Evolutionary conservation across 2,888 invertebrate species (phyloP).

Genomic region (Drosophila emarginata): DNA sequence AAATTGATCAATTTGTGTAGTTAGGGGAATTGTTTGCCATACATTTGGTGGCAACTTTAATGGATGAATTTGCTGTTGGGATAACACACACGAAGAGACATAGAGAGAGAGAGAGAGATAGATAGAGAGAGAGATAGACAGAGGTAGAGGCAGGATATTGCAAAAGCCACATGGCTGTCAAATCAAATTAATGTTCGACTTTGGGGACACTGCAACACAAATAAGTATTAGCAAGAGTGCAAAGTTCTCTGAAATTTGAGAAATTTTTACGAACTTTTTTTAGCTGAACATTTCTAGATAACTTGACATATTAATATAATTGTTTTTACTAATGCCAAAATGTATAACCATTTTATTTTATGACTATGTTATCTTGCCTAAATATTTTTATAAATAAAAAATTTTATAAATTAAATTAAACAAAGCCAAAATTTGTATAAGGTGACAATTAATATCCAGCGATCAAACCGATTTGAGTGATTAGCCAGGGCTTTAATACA

Average conservation of each 20-base stretch:
- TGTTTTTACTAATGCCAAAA: too few species aligned
- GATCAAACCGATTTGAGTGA: too few species aligned
- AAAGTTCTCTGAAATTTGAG: not conserved
- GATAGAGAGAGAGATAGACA: conserved; percentile 2
- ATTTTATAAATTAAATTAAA: too few species aligned
- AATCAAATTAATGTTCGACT: conserved; percentile 60
- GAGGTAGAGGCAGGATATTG: not conserved
- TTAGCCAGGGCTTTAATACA: too few species aligned
- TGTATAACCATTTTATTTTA: too few species aligned
- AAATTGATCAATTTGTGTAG: conserved; percentile 77
- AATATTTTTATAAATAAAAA: too few species aligned
- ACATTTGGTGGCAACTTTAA: conserved; percentile 57
- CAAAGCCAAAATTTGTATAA: too few species aligned
- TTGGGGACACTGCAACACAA: conserved; percentile 29
- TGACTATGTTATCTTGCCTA: too few species aligned
- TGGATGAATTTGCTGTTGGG: conserved; percentile 59
- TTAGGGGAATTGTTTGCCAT: conserved; percentile 65
- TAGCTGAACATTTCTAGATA: too few species aligned
- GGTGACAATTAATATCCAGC: too few species aligned
- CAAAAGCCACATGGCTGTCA: conserved; percentile 18
- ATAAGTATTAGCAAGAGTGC: conserved; percentile 17
- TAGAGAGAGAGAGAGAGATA: not conserved
- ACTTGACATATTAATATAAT: too few species aligned
- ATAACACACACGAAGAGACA: not conserved
- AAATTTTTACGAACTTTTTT: not conserved